These are phyloP conservation scores for Troglohyphantes excavatus DNA, from an alignment of 2,888 invertebrate genomes.

Conservation along the genomic window DNA sequence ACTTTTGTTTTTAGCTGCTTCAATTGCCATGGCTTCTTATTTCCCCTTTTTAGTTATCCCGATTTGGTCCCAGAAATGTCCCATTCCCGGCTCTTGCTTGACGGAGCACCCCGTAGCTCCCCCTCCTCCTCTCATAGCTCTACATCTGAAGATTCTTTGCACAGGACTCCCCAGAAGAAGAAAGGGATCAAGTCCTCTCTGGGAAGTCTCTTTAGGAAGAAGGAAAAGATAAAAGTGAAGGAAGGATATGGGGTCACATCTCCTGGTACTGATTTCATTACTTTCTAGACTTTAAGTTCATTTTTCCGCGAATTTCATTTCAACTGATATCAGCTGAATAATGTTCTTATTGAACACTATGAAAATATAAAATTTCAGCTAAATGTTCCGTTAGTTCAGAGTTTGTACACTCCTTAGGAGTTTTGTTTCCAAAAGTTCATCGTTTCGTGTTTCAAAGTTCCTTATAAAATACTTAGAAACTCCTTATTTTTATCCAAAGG, in stretches of 20 bases:
- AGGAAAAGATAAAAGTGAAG: slow-evolving; percentile 73
- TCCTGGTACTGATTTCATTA: slow-evolving; percentile 68
- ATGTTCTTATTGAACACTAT: too few relatives aligned
- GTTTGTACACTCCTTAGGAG: too few relatives aligned
- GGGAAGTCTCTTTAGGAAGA: slow-evolving; percentile 84
- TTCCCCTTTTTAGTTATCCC: slow-evolving; percentile 71
- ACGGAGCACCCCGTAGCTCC: slow-evolving; percentile 69
- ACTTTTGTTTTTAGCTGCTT: slow-evolving; percentile 19
- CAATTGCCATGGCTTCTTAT: slow-evolving; percentile 63
- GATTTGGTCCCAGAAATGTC: slow-evolving; percentile 76
- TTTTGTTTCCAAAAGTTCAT: too few relatives aligned
- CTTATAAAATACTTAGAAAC: too few relatives aligned
- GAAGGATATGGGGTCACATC: slow-evolving; percentile 74
- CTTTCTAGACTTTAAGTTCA: too few relatives aligned
- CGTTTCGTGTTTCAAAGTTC: too few relatives aligned
- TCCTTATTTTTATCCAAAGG: too few relatives aligned
- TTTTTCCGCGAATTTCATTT: too few relatives aligned
- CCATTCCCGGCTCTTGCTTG: slow-evolving; percentile 62
- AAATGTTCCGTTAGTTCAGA: too few relatives aligned
- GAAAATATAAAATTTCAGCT: too few relatives aligned
- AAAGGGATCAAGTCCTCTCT: slow-evolving; percentile 97
- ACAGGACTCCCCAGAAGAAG: slow-evolving; percentile 89
- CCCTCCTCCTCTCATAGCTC: slow-evolving; percentile 90
- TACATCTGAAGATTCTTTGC: slow-evolving; percentile 96
- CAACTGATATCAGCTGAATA: too few relatives aligned